phyloP scores from a whole-genome alignment of 2,888 invertebrate species.

The Ectemnius lituratus region DNA sequence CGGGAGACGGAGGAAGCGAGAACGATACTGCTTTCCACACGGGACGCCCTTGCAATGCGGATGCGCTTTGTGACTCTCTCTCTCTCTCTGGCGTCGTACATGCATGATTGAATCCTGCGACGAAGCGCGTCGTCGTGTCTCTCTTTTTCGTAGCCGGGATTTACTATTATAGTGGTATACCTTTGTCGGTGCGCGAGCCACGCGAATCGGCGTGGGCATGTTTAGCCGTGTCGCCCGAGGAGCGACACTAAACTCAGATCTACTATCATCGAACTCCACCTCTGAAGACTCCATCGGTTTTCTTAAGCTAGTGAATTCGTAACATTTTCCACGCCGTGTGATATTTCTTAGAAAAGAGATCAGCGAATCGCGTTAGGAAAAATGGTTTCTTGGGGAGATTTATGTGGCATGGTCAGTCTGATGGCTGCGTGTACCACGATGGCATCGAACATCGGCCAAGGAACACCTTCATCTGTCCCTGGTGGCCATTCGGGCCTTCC shows the following conservation, averaged over 20 bases:
- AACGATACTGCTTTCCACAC: neutral
- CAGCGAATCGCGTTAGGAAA: neutral
- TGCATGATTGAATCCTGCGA: slow-evolving; percentile 28
- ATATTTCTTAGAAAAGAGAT: slow-evolving; percentile 5
- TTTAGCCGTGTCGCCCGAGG: no score
- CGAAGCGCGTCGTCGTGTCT: no score
- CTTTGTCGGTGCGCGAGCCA: slow-evolving; percentile 5
- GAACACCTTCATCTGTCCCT: slow-evolving; percentile 55
- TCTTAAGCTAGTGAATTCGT: neutral
- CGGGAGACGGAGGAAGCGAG: neutral
- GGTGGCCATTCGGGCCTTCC: slow-evolving; percentile 43
- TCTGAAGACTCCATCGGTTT: no score
- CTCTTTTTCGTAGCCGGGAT: neutral
- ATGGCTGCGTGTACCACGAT: slow-evolving; percentile 45
- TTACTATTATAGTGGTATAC: neutral
- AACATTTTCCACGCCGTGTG: neutral
- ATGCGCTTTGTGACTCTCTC: slow-evolving; percentile 13
- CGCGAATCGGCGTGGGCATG: no score
- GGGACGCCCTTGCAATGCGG: slow-evolving; percentile 31
- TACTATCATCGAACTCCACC: no score
- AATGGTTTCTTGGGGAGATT: slow-evolving; percentile 27
- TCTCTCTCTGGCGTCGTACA: slow-evolving; percentile 19
- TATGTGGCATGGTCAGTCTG: slow-evolving; percentile 26
- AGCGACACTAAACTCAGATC: no score
- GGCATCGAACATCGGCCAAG: slow-evolving; percentile 48